Percentiles rank a stretch among this genome's conserved stretches.
These are phyloP conservation scores for Litoditis marina DNA, from an alignment of 2,888 invertebrate genomes.

Conservation along the genomic window DNA sequence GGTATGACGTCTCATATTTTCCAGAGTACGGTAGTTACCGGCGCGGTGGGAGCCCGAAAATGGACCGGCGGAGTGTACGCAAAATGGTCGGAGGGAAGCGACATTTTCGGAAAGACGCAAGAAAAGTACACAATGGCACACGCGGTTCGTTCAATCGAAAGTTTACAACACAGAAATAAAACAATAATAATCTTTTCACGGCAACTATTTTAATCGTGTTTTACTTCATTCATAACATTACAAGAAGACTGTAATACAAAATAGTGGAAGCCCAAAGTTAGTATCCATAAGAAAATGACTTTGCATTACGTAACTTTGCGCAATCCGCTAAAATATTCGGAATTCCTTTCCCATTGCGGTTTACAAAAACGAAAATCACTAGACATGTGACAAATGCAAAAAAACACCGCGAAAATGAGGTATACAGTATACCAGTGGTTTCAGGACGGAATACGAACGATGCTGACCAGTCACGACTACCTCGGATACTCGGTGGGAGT, in stretches of 20 bases:
- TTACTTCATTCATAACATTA: no score
- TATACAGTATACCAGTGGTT: conserved; percentile 18
- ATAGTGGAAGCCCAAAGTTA: no score
- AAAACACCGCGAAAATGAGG: no score
- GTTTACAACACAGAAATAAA: not conserved
- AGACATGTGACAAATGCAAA: no score
- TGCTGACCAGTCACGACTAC: conserved; percentile 54
- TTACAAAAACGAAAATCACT: no score
- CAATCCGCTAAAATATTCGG: no score
- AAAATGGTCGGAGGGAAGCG: conserved; percentile 14
- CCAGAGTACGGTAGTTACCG: conserved; percentile 55
- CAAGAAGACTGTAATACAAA: no score
- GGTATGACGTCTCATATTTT: conserved; percentile 14
- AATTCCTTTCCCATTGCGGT: no score
- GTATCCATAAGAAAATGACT: no score
- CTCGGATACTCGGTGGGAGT: conserved; percentile 60
- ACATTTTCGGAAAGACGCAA: conserved; percentile 12
- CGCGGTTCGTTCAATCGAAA: conserved; percentile 7
- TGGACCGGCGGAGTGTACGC: conserved; percentile 61
- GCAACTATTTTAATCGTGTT: no score
- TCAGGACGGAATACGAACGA: conserved; percentile 28
- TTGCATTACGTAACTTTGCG: no score
- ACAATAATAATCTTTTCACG: no score
- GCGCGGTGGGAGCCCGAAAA: conserved; percentile 56
- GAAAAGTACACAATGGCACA: conserved; percentile 40